phyloP scores from a whole-genome alignment of 30 jellyfish, hydroid and myxozoan genomes.

The Cassiopea xamachana region DNA sequence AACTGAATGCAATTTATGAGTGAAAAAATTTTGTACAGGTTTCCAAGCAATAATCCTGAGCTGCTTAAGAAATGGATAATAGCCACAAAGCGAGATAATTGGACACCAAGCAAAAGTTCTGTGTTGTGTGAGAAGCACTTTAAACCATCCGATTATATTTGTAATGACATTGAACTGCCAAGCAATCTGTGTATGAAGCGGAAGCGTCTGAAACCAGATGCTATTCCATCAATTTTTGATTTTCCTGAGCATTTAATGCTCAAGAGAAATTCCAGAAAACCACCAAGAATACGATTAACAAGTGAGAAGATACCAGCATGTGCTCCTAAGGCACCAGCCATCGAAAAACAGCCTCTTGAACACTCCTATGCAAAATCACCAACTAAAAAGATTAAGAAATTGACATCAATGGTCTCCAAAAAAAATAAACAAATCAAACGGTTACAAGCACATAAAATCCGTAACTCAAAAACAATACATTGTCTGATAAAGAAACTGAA shows the following conservation, averaged over 20 bases:
- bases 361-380: constrained; percentile 32
- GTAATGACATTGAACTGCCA: constrained; percentile 24
- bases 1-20: background rate
- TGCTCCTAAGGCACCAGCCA: background rate
- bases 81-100: constrained; percentile 6
- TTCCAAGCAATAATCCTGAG: constrained; percentile 18
- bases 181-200: constrained; percentile 1
- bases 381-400: constrained; percentile 2
- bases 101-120: constrained; percentile 9
- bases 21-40: background rate
- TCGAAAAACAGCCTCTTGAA: background rate
- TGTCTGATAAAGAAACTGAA: background rate
- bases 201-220: constrained; percentile 31
- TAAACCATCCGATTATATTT: background rate
- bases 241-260: constrained; percentile 28
- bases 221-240: constrained; percentile 27
- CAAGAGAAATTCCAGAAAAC: background rate
- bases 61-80: constrained; percentile 11
- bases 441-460: background rate
- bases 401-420: constrained; percentile 9
- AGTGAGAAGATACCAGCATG: constrained; percentile 1
- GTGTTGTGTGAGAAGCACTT: constrained; percentile 14
- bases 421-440: background rate
- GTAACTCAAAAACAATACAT: background rate
- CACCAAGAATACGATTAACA: constrained; percentile 10